These are phyloP conservation scores for Anneissia japonica DNA, from an alignment of 35 echinoderm and acorn worm genomes.

Conservation along the genomic window DNA sequence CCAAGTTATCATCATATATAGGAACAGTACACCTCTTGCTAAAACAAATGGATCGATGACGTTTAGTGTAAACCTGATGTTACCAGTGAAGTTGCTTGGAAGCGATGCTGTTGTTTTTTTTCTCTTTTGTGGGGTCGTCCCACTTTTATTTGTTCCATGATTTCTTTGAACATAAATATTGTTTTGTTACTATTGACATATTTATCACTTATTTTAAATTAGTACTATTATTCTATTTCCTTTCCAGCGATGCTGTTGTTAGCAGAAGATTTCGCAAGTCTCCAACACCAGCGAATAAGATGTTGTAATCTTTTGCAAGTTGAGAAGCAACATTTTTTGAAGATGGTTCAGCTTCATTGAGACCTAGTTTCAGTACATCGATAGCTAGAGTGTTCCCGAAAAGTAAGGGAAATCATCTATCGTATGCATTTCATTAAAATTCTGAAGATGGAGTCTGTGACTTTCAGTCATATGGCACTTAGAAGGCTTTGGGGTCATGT, in stretches of 20 bases:
- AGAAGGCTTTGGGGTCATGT: too few relatives aligned
- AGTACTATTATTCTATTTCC: too few relatives aligned
- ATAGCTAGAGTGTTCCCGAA: constrained; percentile 53
- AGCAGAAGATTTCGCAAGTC: constrained; percentile 39
- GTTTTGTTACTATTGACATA: too few relatives aligned
- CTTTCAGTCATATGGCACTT: too few relatives aligned
- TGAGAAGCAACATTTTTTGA: not conserved
- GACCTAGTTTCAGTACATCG: constrained; percentile 41
- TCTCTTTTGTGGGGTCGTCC: too few relatives aligned
- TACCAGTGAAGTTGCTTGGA: constrained; percentile 37
- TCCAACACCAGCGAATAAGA: constrained; percentile 39
- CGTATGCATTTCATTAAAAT: too few relatives aligned
- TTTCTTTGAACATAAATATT: too few relatives aligned
- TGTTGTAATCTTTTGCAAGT: not conserved
- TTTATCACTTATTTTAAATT: too few relatives aligned
- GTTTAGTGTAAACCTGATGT: constrained; percentile 36
- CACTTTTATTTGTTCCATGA: too few relatives aligned
- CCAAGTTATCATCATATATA: constrained; percentile 46
- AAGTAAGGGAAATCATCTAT: constrained; percentile 20
- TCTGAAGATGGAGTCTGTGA: too few relatives aligned
- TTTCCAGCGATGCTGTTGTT: too few relatives aligned
- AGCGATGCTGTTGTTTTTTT: constrained; percentile 50
- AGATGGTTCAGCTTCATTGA: constrained; percentile 21
- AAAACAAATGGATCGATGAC: constrained; percentile 44
- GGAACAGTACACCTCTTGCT: constrained; percentile 55